These are phyloP conservation scores for Drosophila hawaiiensis DNA, from an alignment of 2,888 invertebrate genomes.

Conservation along the genomic window DNA sequence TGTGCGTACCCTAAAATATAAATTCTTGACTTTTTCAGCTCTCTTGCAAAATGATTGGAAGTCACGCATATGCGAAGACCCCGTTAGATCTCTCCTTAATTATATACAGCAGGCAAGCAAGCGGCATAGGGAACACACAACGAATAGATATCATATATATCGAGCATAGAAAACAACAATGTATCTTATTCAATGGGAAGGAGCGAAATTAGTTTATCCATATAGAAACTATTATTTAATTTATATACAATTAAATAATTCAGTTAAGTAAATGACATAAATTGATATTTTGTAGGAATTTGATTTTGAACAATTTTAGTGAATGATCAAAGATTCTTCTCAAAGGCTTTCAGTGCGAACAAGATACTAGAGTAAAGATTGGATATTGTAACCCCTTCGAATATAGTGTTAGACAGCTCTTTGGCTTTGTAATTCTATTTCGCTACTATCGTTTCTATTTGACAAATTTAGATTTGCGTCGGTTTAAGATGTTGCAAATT, in stretches of 20 bases:
- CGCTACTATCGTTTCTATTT: background rate
- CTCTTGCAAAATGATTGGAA: constrained; percentile 53
- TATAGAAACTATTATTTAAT: background rate
- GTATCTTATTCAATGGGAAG: background rate
- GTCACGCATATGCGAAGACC: constrained; percentile 67
- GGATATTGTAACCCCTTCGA: background rate
- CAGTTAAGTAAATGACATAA: background rate
- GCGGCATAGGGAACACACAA: background rate
- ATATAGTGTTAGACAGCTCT: background rate
- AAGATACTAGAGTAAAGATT: background rate
- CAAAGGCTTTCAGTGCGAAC: background rate
- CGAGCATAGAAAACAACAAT: background rate
- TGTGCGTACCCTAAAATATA: constrained; percentile 62
- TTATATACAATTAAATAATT: background rate
- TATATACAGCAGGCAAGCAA: constrained; percentile 41
- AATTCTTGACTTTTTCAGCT: constrained; percentile 63
- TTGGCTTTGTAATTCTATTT: background rate
- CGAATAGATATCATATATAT: constrained; percentile 13
- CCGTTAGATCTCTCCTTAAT: constrained; percentile 69
- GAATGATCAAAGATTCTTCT: background rate
- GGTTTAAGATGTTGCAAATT: background rate
- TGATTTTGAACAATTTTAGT: background rate
- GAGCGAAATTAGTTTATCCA: background rate
- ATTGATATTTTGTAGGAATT: background rate
- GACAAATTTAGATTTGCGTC: background rate